Percentiles rank a stretch among this genome's conserved stretches.
phyloP scores from a whole-genome alignment of 2,888 invertebrate species.

The Drosophila pseudotalamancana region DNA sequence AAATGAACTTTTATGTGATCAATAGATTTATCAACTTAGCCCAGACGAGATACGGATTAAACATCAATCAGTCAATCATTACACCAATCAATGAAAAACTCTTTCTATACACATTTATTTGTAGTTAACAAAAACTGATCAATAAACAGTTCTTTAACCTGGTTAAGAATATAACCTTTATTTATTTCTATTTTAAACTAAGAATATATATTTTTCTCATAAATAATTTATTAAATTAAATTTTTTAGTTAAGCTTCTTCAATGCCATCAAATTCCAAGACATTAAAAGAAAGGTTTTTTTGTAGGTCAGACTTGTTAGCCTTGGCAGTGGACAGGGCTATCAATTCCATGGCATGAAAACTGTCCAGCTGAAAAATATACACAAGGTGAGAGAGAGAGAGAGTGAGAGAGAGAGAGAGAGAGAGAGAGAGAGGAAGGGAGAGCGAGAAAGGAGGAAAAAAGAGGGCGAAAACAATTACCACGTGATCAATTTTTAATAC shows the following conservation, averaged over 20 bases:
- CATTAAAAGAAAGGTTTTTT: background rate
- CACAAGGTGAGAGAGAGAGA: background rate
- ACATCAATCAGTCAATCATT: too few species aligned
- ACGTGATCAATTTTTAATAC: slow-evolving; percentile 63
- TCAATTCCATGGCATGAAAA: slow-evolving; percentile 30
- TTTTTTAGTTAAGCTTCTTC: slow-evolving; percentile 7
- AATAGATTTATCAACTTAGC: too few species aligned
- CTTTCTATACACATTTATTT: too few species aligned
- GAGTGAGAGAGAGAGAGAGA: background rate
- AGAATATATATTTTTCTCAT: background rate
- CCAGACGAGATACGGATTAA: too few species aligned
- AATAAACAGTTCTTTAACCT: too few species aligned
- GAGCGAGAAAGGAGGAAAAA: background rate
- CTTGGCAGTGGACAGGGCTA: slow-evolving; percentile 45
- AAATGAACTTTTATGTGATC: too few species aligned
- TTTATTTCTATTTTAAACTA: background rate
- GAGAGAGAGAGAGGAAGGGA: background rate
- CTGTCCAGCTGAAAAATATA: slow-evolving; percentile 12
- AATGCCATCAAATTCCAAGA: slow-evolving; percentile 18
- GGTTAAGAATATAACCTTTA: background rate
- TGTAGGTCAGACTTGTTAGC: slow-evolving; percentile 22
- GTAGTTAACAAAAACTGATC: too few species aligned
- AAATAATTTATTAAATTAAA: slow-evolving; percentile 1
- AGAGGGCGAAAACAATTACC: slow-evolving; percentile 46
- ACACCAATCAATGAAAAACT: too few species aligned